Evolutionary conservation across 2,113 vertebrate genomes (phyloP), one percentile per base, ranked within the genome.

Genomic region (Hystrix cristata): DNA sequence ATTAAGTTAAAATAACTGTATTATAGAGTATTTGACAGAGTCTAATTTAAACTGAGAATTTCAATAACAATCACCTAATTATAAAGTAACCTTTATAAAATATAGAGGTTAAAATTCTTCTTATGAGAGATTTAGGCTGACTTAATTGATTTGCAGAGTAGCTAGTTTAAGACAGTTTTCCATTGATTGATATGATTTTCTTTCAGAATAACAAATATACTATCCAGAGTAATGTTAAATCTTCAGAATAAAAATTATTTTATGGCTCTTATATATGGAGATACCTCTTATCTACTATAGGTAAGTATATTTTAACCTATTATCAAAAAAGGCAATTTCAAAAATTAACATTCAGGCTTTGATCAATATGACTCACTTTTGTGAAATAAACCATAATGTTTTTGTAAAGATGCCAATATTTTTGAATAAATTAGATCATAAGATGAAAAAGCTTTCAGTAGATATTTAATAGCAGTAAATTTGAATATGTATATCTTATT

Each of bases 31-130:
- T 81, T 90, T 90, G 25, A 15, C 55, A 92, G 46, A 90, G 25
- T 60, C 81, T 16, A 82, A 96, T 95, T 90, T 94, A 81, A 95
- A 90, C 21, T 43, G 29, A 97, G 53, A 72, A 60, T 67, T 96
- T 87, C 11, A 18, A 83, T 91, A 78, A 69, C 43, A 71, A 14
- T 91, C 34, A 72, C 0, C 55, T 53, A 91, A 64, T 34, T 91
- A 96, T 80, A 59, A 93, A 87, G 11, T 3, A 96, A 55, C 0
- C 71, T 96, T 57, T 25, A 76, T 4, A 86, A 79, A 72, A 94
- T 69, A 84, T 27, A 84, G 71, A 86, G 65, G 60, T 79, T 96
- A 53, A 80, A 74, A 79, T 60, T 13, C 53, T 62, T 74, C n/a
- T 57, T 51, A 43, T 84, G 72, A 86, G 55, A 95, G 23, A 91